Evolutionary conservation across 2,113 vertebrate species (phyloP).

Genomic region (Pterocles orientalis): DNA sequence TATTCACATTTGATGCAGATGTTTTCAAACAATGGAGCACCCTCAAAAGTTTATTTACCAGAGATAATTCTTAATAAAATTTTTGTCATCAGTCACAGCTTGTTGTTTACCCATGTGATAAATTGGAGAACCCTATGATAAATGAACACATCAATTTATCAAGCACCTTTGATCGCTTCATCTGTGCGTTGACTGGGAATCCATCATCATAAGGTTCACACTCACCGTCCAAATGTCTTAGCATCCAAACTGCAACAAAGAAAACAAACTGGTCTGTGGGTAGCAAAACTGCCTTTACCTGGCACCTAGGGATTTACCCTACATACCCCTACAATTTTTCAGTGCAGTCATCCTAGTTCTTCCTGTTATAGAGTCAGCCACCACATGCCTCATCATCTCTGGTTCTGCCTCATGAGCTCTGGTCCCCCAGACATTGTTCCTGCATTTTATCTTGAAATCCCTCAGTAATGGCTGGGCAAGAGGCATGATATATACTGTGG

Average conservation of each 20-base stretch:
- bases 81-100: background rate
- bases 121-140: background rate
- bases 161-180: background rate
- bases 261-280: background rate
- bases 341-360: background rate
- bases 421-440: too few species aligned
- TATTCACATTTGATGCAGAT: background rate
- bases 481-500: too few species aligned
- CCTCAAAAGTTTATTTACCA: background rate
- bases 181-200: background rate
- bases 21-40: background rate
- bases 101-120: background rate
- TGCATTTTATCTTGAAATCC: background rate
- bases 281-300: background rate
- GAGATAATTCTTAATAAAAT: constrained; percentile 23
- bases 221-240: background rate
- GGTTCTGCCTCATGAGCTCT: background rate
- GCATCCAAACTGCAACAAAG: background rate
- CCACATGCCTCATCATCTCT: background rate
- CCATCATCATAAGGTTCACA: background rate
- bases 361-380: background rate
- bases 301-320: background rate
- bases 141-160: background rate
- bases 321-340: background rate
- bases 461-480: background rate